Evolutionary conservation across 1,140 invertebrate species (phyloP).

Genomic region (Maconellicoccus hirsutus): DNA sequence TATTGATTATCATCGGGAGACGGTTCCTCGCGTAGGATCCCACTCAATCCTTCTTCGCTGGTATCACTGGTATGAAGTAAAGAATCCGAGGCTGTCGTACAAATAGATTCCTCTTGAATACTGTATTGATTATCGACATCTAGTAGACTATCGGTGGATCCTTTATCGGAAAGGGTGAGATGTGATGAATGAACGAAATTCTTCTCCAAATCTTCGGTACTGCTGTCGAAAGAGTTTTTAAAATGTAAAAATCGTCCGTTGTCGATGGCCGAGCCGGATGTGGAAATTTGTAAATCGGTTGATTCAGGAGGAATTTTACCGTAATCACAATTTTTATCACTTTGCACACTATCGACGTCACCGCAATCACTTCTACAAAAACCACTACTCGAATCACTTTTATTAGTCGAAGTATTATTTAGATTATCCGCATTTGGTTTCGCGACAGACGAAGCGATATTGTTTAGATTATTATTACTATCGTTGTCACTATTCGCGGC

Average conservation of each 20-base stretch:
- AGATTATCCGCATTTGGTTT: background rate
- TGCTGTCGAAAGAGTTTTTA: background rate
- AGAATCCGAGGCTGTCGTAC: constrained; percentile 27
- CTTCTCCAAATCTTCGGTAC: constrained; percentile 11
- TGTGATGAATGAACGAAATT: background rate
- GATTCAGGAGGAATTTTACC: background rate
- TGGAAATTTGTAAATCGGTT: background rate
- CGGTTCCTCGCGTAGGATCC: background rate
- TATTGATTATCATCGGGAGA: constrained; percentile 15
- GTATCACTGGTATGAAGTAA: constrained; percentile 26
- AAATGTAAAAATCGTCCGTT: background rate
- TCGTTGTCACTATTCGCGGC: background rate
- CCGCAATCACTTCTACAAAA: background rate
- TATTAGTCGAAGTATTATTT: background rate
- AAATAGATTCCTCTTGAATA: constrained; percentile 26
- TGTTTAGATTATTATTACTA: constrained; percentile 9
- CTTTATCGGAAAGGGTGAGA: constrained; percentile 17
- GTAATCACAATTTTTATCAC: background rate
- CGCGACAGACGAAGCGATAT: background rate
- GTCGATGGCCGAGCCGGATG: background rate
- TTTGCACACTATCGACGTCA: background rate
- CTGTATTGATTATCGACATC: constrained; percentile 28
- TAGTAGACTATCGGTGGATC: constrained; percentile 30
- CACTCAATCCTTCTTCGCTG: background rate
- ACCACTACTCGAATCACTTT: background rate